Base-by-base conservation (phyloP, 2,888 invertebrate species). In the Taenaris catops region DNA sequence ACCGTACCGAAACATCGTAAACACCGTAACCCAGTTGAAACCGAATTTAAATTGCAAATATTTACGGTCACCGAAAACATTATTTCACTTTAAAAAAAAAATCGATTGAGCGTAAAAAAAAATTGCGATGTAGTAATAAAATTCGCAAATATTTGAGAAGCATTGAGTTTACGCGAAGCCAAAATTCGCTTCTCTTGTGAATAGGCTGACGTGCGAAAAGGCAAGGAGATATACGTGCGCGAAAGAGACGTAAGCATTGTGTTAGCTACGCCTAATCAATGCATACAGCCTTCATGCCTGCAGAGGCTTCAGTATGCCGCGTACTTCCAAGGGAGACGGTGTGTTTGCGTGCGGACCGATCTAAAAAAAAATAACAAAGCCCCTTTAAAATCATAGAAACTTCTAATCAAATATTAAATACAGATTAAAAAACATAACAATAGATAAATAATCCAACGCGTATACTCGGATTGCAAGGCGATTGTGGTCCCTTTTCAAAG, bases 211-310 rank as follows among this genome's bases (percentile, higher is more conserved):
- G 75, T 28, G 62, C 25, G 67, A 79, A 38, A 4, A 68, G 46
- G 70, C 72, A 35, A 38, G 44, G 25, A 38, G 17, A 53, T 39
- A 27, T 18, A 14, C 31, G 47, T 0, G 74, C 4, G 8, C 21
- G 61, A 78, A 26, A 25, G 71, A 53, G 81, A 79, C 53, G 48
- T 33, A 18, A 34, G 51, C 48, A 73, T 31, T 28, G 52, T 42
- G 54, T 48, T 42, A 76, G 81, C 68, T 84, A 66, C 81, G 75
- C 73, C 83, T 68, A 84, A 84, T 84, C 84, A 81, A 86, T 86
- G 84, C 80, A 81, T 66, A 71, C 63, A 71, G 67, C 68, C 68
- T 66, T 61, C 52, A 53, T 63, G 57, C 63, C 78, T 80, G 80
- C 80, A 76, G 65, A 64, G 58, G 54, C 54, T 63, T 68, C 57